These are phyloP conservation scores for Luperina testacea DNA, from an alignment of 2,888 invertebrate genomes.

Conservation along the genomic window DNA sequence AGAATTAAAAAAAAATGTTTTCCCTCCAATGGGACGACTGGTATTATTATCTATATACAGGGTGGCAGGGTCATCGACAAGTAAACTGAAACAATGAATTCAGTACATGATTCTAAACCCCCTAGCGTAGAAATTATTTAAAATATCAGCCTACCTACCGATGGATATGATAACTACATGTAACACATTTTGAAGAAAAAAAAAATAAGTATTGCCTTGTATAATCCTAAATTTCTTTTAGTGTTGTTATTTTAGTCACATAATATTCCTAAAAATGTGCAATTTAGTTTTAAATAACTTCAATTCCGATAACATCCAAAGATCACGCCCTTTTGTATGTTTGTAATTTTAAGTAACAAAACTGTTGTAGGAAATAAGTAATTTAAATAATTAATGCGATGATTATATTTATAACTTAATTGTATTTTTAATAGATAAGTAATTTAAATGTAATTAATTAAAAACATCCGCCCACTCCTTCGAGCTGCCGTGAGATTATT, in stretches of 20 bases:
- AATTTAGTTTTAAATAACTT: slow-evolving; percentile 25
- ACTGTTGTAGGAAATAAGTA: slow-evolving; percentile 51
- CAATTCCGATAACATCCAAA: slow-evolving; percentile 8
- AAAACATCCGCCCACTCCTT: slow-evolving; percentile 62
- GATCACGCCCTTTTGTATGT: slow-evolving; percentile 17
- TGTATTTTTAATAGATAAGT: slow-evolving; percentile 30
- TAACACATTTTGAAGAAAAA: background rate
- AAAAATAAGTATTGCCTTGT: background rate
- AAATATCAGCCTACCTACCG: background rate
- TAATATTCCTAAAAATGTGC: slow-evolving; percentile 17
- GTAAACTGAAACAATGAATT: background rate
- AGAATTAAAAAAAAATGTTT: too few relatives aligned
- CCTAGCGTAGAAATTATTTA: background rate
- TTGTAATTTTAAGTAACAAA: slow-evolving; percentile 39
- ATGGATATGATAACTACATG: background rate
- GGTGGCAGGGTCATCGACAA: background rate
- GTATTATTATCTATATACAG: background rate
- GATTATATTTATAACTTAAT: slow-evolving; percentile 46
- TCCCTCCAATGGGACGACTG: background rate
- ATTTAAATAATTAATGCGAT: slow-evolving; percentile 14
- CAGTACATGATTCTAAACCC: too few relatives aligned
- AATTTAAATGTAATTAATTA: slow-evolving; percentile 40
- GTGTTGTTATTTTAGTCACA: background rate
- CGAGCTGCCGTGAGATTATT: slow-evolving; percentile 28
- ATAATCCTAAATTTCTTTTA: background rate